phyloP scores from a whole-genome alignment of 1,140 invertebrate species.

The Eurytemora carolleeae region DNA sequence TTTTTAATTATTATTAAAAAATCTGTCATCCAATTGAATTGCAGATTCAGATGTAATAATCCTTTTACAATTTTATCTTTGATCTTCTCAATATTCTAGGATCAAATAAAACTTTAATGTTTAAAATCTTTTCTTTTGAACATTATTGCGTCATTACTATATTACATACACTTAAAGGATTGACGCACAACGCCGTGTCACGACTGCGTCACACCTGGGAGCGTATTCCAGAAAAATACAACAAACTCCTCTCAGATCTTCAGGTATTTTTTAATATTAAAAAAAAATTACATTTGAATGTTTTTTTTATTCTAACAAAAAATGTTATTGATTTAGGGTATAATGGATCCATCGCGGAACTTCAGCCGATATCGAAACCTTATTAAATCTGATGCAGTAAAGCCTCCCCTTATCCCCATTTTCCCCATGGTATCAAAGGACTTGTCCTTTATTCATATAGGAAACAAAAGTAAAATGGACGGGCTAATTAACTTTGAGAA shows the following conservation, averaged over 20 bases:
- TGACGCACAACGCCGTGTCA: conserved; percentile 81
- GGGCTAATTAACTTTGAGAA: conserved; percentile 95
- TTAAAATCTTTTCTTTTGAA: too few species aligned
- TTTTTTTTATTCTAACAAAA: too few species aligned
- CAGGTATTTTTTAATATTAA: too few species aligned
- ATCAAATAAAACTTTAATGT: too few species aligned
- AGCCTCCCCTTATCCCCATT: conserved; percentile 50
- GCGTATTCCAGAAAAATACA: conserved; percentile 85
- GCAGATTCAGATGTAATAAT: too few species aligned
- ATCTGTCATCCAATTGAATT: too few species aligned
- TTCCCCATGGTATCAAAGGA: conserved; percentile 93
- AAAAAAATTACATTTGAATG: too few species aligned
- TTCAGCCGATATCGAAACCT: conserved; percentile 2
- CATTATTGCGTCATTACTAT: too few species aligned
- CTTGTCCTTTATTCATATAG: conserved; percentile 89
- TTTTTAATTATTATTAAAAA: too few species aligned
- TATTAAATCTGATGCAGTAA: background rate
- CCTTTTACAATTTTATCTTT: too few species aligned
- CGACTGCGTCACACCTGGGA: conserved; percentile 86
- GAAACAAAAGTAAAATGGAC: conserved; percentile 85
- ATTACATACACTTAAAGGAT: conserved; percentile 30
- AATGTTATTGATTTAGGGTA: too few species aligned
- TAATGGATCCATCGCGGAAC: conserved; percentile 10
- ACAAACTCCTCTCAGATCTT: conserved; percentile 52
- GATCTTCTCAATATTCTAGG: too few species aligned